Percentiles rank a stretch among this genome's conserved stretches.
Conservation (phyloP, 2,797 vertebrate genomes). For the Gambelia wislizenii region DNA sequence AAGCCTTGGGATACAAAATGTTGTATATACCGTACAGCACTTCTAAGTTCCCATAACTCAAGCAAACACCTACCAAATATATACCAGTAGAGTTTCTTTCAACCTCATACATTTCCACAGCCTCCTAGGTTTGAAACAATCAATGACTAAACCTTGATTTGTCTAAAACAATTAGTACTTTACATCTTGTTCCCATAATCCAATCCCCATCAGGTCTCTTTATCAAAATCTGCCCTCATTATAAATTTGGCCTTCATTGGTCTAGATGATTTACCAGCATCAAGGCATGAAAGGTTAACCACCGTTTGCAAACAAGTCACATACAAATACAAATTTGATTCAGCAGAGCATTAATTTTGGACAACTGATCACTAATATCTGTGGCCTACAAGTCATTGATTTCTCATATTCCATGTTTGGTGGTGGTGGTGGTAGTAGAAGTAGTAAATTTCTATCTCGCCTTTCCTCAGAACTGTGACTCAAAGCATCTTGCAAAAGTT, state of each 20-base stretch:
- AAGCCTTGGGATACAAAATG: background rate
- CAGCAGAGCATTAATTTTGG: background rate
- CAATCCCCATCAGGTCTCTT: background rate
- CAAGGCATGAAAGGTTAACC: background rate
- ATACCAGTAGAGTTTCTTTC: too few relatives aligned
- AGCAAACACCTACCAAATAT: background rate
- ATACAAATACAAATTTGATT: background rate
- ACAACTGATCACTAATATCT: background rate
- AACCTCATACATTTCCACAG: background rate
- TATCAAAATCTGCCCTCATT: slow-evolving; percentile 13
- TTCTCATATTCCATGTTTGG: too few relatives aligned
- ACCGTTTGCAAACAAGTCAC: slow-evolving; percentile 6
- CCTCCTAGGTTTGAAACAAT: background rate
- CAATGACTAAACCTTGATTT: slow-evolving; percentile 24
- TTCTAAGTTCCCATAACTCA: background rate
- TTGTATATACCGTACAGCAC: background rate
- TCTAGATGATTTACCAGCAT: slow-evolving; percentile 14
- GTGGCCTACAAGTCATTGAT: background rate
- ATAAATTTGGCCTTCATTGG: slow-evolving; percentile 8
- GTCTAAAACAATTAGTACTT: slow-evolving; percentile 25
- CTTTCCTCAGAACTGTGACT: too few relatives aligned
- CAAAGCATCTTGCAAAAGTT: too few relatives aligned
- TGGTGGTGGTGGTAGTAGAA: too few relatives aligned
- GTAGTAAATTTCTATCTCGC: too few relatives aligned
- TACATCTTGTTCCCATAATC: slow-evolving; percentile 12